Evolutionary conservation across 2,113 vertebrate genomes (phyloP).

Genomic region (Irena cyanogastra): DNA sequence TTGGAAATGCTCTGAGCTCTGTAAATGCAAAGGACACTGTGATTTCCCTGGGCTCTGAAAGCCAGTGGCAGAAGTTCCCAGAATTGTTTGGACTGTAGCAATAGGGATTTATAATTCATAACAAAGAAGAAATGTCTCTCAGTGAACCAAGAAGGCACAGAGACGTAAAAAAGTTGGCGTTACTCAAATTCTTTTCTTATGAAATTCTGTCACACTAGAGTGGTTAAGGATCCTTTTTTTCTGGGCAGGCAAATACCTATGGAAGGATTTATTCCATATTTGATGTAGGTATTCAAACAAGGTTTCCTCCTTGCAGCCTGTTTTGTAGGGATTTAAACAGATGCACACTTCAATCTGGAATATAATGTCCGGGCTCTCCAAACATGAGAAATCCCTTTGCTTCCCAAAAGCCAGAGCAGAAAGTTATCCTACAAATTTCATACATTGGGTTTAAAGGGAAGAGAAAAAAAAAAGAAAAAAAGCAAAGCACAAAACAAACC

Average conservation of each 20-base stretch:
- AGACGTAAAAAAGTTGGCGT: background rate
- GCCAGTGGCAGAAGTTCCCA: conserved; percentile 9
- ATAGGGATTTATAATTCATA: conserved; percentile 29
- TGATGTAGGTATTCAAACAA: background rate
- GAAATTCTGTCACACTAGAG: background rate
- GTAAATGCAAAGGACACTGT: background rate
- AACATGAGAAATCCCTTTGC: background rate
- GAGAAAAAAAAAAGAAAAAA: background rate
- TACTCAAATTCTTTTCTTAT: background rate
- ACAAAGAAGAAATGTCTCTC: background rate
- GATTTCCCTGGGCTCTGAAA: background rate
- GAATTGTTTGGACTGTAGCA: conserved; percentile 15
- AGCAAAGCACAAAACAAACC: background rate
- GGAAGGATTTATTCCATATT: background rate
- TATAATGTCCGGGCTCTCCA: background rate
- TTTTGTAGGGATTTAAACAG: background rate
- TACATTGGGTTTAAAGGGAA: background rate
- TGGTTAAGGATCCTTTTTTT: background rate
- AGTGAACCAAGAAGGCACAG: background rate
- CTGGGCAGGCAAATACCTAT: background rate
- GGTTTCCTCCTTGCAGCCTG: background rate
- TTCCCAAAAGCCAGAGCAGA: background rate
- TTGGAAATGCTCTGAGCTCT: conserved; percentile 4
- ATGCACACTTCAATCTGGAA: background rate
- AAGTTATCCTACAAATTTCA: background rate